Conservation (phyloP, 2,888 invertebrate species). For the Caenorhabditis zanzibari region DNA sequence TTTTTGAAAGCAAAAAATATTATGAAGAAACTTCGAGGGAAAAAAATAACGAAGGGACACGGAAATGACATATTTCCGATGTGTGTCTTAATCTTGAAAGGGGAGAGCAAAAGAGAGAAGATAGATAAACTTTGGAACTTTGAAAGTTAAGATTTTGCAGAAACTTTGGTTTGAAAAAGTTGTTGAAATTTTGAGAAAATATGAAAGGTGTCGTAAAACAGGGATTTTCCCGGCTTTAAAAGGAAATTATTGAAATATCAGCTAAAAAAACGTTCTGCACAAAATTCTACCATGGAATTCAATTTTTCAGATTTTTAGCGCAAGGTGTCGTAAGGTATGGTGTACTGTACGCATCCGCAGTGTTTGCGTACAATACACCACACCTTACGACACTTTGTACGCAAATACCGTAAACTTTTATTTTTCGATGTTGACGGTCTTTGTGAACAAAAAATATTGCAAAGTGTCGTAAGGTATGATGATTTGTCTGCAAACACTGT, state of each 20-base stretch:
- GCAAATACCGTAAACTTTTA: not conserved
- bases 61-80: constrained; percentile 42
- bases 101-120: too few species aligned
- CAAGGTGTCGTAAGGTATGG: not conserved
- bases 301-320: not conserved
- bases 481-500: not conserved
- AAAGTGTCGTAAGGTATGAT: too few species aligned
- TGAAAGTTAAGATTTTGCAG: not conserved
- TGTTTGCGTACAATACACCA: constrained; percentile 5
- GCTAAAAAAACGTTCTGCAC: too few species aligned
- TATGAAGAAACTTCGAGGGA: constrained; percentile 29
- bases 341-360: not conserved
- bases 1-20: not conserved
- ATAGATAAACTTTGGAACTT: constrained; percentile 1
- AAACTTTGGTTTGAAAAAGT: too few species aligned
- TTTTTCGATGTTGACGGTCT: not conserved
- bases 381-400: not conserved
- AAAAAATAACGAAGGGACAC: constrained; percentile 13
- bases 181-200: too few species aligned
- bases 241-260: too few species aligned
- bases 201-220: too few species aligned
- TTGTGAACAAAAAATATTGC: too few species aligned
- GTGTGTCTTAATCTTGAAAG: constrained; percentile 2
- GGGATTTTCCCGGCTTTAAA: too few species aligned
- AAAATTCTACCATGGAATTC: not conserved